Base-by-base conservation (phyloP, 1,140 invertebrate genomes). In the Lycorma delicatula region DNA sequence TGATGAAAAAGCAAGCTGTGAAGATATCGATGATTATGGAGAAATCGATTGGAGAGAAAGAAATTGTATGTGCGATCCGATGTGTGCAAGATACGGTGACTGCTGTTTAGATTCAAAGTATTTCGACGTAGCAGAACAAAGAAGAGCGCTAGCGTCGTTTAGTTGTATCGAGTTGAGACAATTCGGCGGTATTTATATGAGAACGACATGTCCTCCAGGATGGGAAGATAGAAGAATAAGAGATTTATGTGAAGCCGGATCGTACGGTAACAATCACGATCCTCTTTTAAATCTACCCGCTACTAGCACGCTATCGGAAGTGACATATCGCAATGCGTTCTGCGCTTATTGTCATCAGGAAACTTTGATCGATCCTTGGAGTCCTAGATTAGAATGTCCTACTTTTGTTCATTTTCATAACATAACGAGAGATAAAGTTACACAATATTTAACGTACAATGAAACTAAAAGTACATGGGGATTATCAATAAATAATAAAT, bases 301-400 rank as follows among this genome's bases (percentile, higher is more conserved):
- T 6, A 78, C 77, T 0, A 71, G 70, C 47, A 61, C 66, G 23
- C 44, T 49, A 11, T 66, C 74, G 0, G 72, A 76, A 2, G 58
- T 74, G 27, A 79, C 78, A 0, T 83, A 79, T 65, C 71, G 71
- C 48, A 83, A 81, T 62, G 66, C 72, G 20, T 76, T 73, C 67
- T 83, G 81, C 61, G 78, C 80, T 0, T 53, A 74, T 4, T 83
- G 81, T 61, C 75, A 81, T 66, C 65, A 69, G 1, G 74, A 75
- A 49, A 56, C 60, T 0, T 29, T 58, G 1, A 41, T 69, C 1
- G 64, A 66, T 18, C 36, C 70, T 36, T 79, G 78, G 78, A 68
- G 64, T n/a, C 72, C 72, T 2, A 58, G 71, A 22, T 48, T 77
- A 1, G 71, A 74, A 60, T 77, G 74, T 60, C 67, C 69, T 6